Evolutionary conservation across 2,888 invertebrate genomes (phyloP).

Genomic region (Miltochrista miniata): DNA sequence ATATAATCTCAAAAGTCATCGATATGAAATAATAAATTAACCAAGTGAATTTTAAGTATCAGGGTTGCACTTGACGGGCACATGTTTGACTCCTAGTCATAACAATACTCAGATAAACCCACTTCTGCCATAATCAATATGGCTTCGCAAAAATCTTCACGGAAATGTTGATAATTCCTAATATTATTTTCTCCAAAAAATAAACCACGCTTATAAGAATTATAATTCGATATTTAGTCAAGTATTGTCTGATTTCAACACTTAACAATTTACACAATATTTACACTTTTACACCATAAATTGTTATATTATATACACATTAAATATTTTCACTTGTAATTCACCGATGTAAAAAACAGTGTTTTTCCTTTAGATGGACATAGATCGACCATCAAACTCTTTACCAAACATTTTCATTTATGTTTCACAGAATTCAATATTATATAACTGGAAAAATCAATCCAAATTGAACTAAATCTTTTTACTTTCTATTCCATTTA

Average conservation of each 20-base stretch:
- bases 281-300: constrained; percentile 52
- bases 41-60: background rate
- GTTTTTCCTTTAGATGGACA: background rate
- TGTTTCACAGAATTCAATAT: background rate
- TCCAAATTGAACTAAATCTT: constrained; percentile 24
- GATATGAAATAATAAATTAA: background rate
- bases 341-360: constrained; percentile 47
- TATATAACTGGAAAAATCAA: too few species aligned
- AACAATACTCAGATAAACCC: too few species aligned
- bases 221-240: constrained; percentile 17
- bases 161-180: too few species aligned
- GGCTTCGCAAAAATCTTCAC: too few species aligned
- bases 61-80: constrained; percentile 3
- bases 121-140: too few species aligned
- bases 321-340: constrained; percentile 52
- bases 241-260: constrained; percentile 68
- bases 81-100: too few species aligned
- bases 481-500: constrained; percentile 40
- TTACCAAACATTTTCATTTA: constrained; percentile 5
- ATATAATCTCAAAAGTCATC: background rate
- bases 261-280: constrained; percentile 48
- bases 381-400: constrained; percentile 17
- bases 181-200: too few species aligned
- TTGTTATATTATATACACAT: constrained; percentile 71
- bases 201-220: too few species aligned